A percentile compares a stretch with the other conserved stretches of the same genome.
phyloP scores from a whole-genome alignment of 2,113 vertebrate species.

The Microtus pennsylvanicus region DNA sequence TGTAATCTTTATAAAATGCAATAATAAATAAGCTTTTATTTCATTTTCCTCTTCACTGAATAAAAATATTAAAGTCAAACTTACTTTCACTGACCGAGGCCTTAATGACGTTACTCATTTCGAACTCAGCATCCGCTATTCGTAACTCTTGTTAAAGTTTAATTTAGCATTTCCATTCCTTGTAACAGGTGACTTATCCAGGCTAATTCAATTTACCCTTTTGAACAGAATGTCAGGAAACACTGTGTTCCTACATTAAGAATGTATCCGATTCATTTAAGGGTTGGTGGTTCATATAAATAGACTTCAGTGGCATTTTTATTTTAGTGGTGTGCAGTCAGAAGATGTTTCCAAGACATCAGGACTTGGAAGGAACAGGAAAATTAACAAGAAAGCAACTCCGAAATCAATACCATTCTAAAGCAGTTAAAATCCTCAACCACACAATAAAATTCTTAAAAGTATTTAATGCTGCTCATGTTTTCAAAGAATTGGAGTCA shows the following conservation, averaged over 20 bases:
- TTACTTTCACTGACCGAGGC: neutral
- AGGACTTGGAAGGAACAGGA: slow-evolving; percentile 22
- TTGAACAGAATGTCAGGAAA: slow-evolving; percentile 62
- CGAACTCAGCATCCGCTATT: slow-evolving; percentile 37
- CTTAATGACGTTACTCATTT: slow-evolving; percentile 59
- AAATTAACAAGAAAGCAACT: neutral
- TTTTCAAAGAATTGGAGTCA: neutral
- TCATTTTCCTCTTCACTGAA: slow-evolving; percentile 67
- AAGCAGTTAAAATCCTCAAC: slow-evolving; percentile 34
- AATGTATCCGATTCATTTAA: slow-evolving; percentile 56
- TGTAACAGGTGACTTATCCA: slow-evolving; percentile 60
- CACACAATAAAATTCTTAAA: neutral
- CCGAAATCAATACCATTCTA: neutral
- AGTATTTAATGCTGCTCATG: neutral
- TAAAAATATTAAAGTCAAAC: slow-evolving; percentile 61
- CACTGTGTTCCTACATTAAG: slow-evolving; percentile 62
- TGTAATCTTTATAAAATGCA: neutral
- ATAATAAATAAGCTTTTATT: slow-evolving; percentile 53
- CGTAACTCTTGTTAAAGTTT: slow-evolving; percentile 61
- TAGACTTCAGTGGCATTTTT: slow-evolving; percentile 44
- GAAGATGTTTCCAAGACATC: slow-evolving; percentile 58
- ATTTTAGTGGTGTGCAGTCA: slow-evolving; percentile 44
- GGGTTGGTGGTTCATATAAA: slow-evolving; percentile 53
- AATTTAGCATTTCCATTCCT: slow-evolving; percentile 66
- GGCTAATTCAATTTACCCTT: slow-evolving; percentile 74